Evolutionary conservation across 2,113 vertebrate genomes (phyloP).

Genomic region (Furnarius figulus): DNA sequence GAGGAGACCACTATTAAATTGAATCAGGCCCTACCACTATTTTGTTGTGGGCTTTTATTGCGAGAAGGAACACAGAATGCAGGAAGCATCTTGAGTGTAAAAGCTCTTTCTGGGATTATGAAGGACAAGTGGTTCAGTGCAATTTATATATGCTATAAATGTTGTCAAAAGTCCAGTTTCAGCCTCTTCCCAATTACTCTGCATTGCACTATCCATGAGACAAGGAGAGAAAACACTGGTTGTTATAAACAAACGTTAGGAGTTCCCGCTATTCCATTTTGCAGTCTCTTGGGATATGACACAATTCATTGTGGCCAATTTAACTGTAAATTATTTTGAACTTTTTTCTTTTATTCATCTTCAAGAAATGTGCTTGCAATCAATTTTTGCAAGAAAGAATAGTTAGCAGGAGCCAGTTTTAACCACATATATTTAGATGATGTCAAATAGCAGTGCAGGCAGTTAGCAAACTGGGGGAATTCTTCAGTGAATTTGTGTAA

Average conservation of each 20-base stretch:
- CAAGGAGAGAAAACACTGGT: neutral
- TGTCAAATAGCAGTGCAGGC: neutral
- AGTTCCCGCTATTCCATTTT: neutral
- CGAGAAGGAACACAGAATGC: neutral
- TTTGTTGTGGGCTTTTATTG: slow-evolving; percentile 40
- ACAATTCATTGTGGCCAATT: neutral
- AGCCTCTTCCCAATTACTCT: neutral
- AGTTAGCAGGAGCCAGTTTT: neutral
- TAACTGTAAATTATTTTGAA: neutral
- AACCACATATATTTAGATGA: slow-evolving; percentile 18
- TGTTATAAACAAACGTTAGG: neutral
- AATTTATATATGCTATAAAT: slow-evolving; percentile 39
- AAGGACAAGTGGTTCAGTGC: slow-evolving; percentile 47
- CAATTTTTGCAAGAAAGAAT: neutral
- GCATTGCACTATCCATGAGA: neutral
- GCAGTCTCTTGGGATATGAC: neutral
- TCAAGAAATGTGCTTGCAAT: slow-evolving; percentile 17
- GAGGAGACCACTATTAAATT: slow-evolving; percentile 56
- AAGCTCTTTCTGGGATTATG: slow-evolving; percentile 57
- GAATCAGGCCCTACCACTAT: slow-evolving; percentile 32
- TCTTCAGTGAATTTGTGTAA: neutral
- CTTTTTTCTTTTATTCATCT: neutral
- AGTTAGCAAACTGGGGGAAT: neutral
- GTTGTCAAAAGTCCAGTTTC: slow-evolving; percentile 31
- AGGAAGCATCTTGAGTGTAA: slow-evolving; percentile 30